Conservation (phyloP, 2,797 vertebrate genomes). For the Alectoris magna region DNA sequence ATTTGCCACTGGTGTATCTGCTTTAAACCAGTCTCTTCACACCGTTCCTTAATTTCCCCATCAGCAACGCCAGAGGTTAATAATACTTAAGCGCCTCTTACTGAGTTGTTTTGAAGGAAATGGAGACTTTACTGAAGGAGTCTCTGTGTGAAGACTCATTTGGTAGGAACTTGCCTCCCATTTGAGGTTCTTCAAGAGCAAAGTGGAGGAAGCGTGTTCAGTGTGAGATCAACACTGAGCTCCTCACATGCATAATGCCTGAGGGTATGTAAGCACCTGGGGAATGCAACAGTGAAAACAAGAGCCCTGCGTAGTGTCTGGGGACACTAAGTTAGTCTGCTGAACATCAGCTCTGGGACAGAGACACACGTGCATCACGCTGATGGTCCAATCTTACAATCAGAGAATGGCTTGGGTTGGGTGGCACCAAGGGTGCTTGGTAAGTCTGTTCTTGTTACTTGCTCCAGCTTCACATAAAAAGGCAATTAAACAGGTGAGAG, state of each 20-base stretch:
- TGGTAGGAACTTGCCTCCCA: not conserved
- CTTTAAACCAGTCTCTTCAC: not conserved
- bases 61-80: conserved; percentile 40
- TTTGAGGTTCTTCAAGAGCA: conserved; percentile 13
- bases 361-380: not conserved
- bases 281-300: not conserved
- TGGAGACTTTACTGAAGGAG: not conserved
- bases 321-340: not conserved
- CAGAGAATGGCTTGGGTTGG: no score
- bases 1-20: not conserved
- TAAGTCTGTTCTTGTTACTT: not conserved
- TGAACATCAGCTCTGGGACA: not conserved
- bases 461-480: not conserved
- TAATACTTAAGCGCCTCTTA: conserved; percentile 10
- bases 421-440: not conserved
- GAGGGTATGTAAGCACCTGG: not conserved
- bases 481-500: not conserved
- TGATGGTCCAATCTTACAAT: not conserved
- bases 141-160: not conserved
- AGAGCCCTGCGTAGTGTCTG: not conserved
- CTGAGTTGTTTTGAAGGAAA: conserved; percentile 49
- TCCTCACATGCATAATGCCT: not conserved
- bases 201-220: conserved; percentile 17
- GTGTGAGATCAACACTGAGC: not conserved
- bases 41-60: not conserved